Evolutionary conservation across 2,888 invertebrate species (phyloP).

Genomic region (Cacoxenus indagator): DNA sequence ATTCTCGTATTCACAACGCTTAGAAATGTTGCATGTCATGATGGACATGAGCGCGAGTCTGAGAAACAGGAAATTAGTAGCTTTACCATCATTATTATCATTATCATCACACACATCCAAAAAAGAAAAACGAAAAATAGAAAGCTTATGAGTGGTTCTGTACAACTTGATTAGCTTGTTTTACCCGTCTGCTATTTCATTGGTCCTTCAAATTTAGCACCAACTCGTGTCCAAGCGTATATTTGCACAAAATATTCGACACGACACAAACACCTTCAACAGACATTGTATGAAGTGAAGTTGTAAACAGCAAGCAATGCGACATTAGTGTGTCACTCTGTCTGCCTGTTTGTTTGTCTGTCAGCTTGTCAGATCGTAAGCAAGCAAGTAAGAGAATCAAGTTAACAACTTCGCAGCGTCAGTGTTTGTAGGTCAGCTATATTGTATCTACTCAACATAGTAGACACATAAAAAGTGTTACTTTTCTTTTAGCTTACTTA

Average conservation of each 20-base stretch:
- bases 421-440: conserved; percentile 15
- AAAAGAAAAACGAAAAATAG: background rate
- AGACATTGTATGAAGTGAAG: background rate
- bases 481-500: background rate
- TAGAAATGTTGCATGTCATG: background rate
- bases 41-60: background rate
- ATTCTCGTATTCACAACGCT: too few species aligned
- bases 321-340: background rate
- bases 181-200: too few species aligned
- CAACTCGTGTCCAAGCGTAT: background rate
- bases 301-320: background rate
- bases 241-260: background rate
- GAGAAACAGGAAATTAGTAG: conserved; percentile 12
- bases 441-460: background rate
- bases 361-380: too few species aligned
- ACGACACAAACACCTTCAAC: background rate
- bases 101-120: background rate
- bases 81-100: background rate
- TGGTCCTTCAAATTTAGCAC: background rate
- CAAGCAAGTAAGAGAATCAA: background rate
- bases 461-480: background rate
- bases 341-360: background rate
- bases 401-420: background rate
- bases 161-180: background rate
- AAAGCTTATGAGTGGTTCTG: background rate